Conservation (phyloP, 2,113 vertebrate species). For the Sisor rabdophorus region DNA sequence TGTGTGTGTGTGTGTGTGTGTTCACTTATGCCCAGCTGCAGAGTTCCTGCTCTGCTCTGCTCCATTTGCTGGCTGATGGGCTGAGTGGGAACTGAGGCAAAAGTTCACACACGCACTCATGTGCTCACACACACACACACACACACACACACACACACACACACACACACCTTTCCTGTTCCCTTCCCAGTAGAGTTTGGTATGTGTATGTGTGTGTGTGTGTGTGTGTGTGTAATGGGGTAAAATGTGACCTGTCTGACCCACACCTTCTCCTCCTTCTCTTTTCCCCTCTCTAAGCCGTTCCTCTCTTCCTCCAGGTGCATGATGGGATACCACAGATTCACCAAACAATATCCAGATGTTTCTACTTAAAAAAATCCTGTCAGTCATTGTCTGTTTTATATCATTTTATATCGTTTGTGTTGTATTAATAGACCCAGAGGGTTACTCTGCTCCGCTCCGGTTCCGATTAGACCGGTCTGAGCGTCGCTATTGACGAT, state of each 20-base stretch:
- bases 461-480: too few relatives aligned
- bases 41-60: conserved; percentile 77
- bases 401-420: not conserved
- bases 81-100: conserved; percentile 80
- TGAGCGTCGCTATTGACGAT: not conserved
- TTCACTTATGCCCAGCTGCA: conserved; percentile 75
- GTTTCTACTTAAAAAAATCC: not conserved
- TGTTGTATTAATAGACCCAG: not conserved
- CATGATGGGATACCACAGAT: not conserved
- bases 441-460: not conserved
- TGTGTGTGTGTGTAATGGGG: too few relatives aligned
- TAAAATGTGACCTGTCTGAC: conserved; percentile 56
- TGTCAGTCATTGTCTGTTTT: not conserved
- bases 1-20: conserved; percentile 20
- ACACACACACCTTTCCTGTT: conserved; percentile 79
- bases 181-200: conserved; percentile 70
- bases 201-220: conserved; percentile 15
- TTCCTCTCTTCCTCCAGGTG: not conserved
- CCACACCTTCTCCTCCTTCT: conserved; percentile 21
- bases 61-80: conserved; percentile 94
- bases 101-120: conserved; percentile 75
- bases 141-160: conserved; percentile 60
- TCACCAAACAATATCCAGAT: not conserved
- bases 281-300: not conserved
- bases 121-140: conserved; percentile 27